phyloP scores from a whole-genome alignment of 2,888 invertebrate genomes.

The Lathronympha strigana region DNA sequence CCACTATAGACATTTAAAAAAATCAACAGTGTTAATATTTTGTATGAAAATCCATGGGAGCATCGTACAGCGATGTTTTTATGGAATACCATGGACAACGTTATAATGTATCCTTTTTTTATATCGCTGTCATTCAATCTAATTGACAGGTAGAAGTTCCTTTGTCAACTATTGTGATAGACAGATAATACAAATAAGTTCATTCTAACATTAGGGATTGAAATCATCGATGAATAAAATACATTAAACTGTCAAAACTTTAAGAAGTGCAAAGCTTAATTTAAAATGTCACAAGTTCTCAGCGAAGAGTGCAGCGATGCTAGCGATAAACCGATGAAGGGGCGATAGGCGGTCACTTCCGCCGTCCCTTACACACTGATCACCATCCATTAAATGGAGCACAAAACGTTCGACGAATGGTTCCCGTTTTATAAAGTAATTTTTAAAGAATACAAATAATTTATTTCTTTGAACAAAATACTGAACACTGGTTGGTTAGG shows the following conservation, averaged over 20 bases:
- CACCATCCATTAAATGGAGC: background rate
- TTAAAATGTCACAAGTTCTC: slow-evolving; percentile 15
- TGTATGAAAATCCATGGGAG: too few species aligned
- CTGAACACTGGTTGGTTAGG: too few species aligned
- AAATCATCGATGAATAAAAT: slow-evolving; percentile 2
- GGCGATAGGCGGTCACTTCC: slow-evolving; percentile 34
- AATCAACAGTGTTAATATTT: too few species aligned
- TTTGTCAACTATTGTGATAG: background rate
- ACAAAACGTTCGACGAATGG: background rate
- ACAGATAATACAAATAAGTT: background rate
- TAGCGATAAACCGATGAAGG: slow-evolving; percentile 24
- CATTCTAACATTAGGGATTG: background rate
- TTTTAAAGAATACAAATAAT: too few species aligned
- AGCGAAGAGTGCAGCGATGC: slow-evolving; percentile 16
- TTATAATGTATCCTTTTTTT: too few species aligned
- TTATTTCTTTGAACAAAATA: too few species aligned
- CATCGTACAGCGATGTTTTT: too few species aligned
- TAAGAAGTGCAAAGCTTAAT: slow-evolving; percentile 25
- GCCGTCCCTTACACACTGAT: slow-evolving; percentile 16
- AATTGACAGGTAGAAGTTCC: too few species aligned
- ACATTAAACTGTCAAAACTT: slow-evolving; percentile 6
- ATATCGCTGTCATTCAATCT: too few species aligned
- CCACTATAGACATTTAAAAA: too few species aligned
- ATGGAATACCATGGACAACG: too few species aligned
- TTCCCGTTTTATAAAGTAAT: too few species aligned